phyloP scores from a whole-genome alignment of 2,113 vertebrate genomes.

The Narcine bancroftii region DNA sequence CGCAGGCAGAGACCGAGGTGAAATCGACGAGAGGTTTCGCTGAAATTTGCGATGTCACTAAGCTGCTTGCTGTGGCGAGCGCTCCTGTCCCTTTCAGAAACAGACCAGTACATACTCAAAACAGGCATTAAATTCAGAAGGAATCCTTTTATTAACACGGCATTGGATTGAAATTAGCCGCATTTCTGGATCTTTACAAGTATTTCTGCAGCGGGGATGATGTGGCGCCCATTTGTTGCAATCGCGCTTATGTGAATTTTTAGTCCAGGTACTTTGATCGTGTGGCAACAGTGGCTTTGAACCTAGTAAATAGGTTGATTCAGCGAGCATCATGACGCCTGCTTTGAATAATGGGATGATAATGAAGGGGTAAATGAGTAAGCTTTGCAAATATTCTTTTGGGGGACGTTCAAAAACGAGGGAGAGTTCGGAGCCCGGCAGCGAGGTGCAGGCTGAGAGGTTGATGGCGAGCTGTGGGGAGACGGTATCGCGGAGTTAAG shows the following conservation, averaged over 20 bases:
- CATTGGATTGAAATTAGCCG: background rate
- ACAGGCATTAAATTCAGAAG: background rate
- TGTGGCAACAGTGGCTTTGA: background rate
- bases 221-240: background rate
- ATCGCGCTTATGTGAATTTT: background rate
- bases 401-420: background rate
- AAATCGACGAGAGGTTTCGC: background rate
- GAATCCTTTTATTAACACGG: background rate
- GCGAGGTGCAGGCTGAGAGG: background rate
- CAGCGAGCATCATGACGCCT: background rate
- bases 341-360: background rate
- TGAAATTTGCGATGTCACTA: slow-evolving; percentile 11
- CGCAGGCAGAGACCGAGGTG: background rate
- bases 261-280: background rate
- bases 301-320: background rate
- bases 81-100: background rate
- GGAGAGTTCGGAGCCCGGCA: background rate
- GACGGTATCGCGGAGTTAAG: background rate
- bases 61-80: background rate
- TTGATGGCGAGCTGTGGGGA: background rate
- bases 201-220: background rate
- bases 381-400: background rate
- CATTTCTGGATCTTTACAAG: background rate
- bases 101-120: background rate
- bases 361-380: background rate